Percentiles rank a stretch among this genome's conserved stretches.
phyloP scores from a whole-genome alignment of 2,888 invertebrate species.

The Lissonota sp. region DNA sequence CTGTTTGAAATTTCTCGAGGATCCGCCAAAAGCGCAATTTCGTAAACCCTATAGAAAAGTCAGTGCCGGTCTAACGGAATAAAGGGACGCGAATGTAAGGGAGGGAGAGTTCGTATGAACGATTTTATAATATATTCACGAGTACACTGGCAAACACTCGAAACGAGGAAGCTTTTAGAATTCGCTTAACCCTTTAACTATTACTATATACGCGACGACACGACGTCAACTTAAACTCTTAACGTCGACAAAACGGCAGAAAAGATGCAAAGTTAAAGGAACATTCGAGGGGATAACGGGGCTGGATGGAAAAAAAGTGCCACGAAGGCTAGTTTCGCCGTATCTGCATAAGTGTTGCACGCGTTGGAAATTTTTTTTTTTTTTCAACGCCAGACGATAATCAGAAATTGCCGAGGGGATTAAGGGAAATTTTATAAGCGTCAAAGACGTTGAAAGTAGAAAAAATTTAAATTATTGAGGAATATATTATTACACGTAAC shows the following conservation, averaged over 20 bases:
- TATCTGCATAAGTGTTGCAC: slow-evolving; percentile 74
- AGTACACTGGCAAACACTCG: slow-evolving; percentile 80
- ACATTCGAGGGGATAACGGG: slow-evolving; percentile 66
- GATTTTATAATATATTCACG: slow-evolving; percentile 80
- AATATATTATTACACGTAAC: slow-evolving; percentile 23
- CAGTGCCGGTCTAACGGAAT: slow-evolving; percentile 68
- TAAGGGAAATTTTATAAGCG: slow-evolving; percentile 37
- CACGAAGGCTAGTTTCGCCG: slow-evolving; percentile 76
- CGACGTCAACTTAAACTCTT: slow-evolving; percentile 64
- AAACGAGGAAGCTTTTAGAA: slow-evolving; percentile 65
- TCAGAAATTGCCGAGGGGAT: slow-evolving; percentile 44
- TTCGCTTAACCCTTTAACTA: slow-evolving; percentile 75
- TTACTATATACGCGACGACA: slow-evolving; percentile 63
- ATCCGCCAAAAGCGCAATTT: slow-evolving; percentile 67
- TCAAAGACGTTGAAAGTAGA: slow-evolving; percentile 5
- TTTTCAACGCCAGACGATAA: slow-evolving; percentile 15
- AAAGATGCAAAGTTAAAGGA: slow-evolving; percentile 73
- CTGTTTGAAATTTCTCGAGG: slow-evolving; percentile 63
- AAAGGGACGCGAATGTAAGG: slow-evolving; percentile 64
- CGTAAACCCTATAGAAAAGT: slow-evolving; percentile 72
- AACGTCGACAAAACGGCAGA: slow-evolving; percentile 60
- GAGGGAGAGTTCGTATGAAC: slow-evolving; percentile 69
- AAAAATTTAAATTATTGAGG: slow-evolving; percentile 12
- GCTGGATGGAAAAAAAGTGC: slow-evolving; percentile 73
- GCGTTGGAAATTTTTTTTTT: slow-evolving; percentile 66